These are phyloP conservation scores for Pheosia gnoma DNA, from an alignment of 2,888 invertebrate species.

Conservation along the genomic window DNA sequence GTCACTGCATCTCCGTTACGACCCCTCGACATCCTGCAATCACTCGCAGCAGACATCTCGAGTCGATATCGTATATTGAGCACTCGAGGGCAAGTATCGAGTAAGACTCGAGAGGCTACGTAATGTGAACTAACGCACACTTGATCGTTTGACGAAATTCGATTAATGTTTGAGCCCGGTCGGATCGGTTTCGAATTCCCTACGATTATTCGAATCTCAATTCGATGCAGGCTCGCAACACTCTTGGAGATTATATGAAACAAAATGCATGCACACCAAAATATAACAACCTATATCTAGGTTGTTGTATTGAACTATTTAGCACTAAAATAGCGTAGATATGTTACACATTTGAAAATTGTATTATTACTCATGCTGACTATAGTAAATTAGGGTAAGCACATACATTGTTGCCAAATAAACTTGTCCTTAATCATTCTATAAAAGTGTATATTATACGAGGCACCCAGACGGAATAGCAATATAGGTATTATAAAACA, in stretches of 20 bases:
- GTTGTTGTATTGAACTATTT: too few relatives aligned
- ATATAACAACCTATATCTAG: too few relatives aligned
- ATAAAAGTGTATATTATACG: too few relatives aligned
- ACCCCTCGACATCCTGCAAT: constrained; percentile 68
- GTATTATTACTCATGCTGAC: too few relatives aligned
- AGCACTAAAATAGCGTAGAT: too few relatives aligned
- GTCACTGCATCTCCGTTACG: constrained; percentile 47
- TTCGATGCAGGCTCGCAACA: constrained; percentile 39
- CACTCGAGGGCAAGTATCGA: constrained; percentile 67
- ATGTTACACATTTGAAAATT: too few relatives aligned
- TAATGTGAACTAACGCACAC: constrained; percentile 75
- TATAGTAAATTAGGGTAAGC: too few relatives aligned
- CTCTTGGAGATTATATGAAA: too few relatives aligned
- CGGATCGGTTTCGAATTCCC: constrained; percentile 64
- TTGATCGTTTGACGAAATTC: constrained; percentile 75
- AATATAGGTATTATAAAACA: constrained; percentile 22
- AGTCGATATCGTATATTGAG: constrained; percentile 70
- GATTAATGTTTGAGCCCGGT: constrained; percentile 74
- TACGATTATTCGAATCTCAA: constrained; percentile 66
- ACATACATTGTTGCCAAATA: too few relatives aligned
- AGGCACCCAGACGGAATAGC: too few relatives aligned
- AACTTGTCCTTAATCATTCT: too few relatives aligned
- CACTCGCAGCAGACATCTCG: constrained; percentile 70
- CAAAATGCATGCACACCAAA: too few relatives aligned
- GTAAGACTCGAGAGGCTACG: constrained; percentile 65